Evolutionary conservation across 1,140 invertebrate genomes (phyloP).

Genomic region (Conus betulinus): DNA sequence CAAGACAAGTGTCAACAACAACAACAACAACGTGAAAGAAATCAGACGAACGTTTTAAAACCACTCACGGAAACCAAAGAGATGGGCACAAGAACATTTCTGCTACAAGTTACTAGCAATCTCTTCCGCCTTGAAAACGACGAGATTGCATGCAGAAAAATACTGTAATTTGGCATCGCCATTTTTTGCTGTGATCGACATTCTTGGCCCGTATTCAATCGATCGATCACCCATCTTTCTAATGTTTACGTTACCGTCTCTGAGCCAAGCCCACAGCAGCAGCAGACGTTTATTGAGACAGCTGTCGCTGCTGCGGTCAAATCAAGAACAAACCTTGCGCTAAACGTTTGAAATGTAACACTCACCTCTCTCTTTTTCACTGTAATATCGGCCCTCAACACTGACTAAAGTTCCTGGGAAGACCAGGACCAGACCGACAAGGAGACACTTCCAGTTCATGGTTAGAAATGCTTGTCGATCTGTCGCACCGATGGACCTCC

Average conservation of each 20-base stretch:
- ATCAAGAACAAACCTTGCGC: neutral
- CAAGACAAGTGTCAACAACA: no score
- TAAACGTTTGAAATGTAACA: neutral
- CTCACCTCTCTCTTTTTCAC: neutral
- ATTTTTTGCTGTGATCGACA: neutral
- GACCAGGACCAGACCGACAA: neutral
- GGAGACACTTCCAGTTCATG: neutral
- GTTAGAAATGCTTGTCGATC: conserved; percentile 2
- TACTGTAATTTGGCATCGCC: no score
- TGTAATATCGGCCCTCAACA: neutral
- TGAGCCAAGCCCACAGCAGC: neutral
- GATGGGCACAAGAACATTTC: no score
- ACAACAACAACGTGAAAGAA: no score
- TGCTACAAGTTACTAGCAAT: no score
- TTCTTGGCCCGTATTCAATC: neutral
- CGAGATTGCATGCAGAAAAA: no score
- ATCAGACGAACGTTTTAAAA: no score
- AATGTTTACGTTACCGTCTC: neutral
- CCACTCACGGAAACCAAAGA: no score
- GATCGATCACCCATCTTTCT: neutral
- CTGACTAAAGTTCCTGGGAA: conserved; percentile 1
- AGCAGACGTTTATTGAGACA: neutral
- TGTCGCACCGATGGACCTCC: neutral
- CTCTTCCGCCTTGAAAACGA: no score
- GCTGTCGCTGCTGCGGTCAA: neutral